phyloP scores from a whole-genome alignment of 2,888 invertebrate genomes.

The Muscina levida region DNA sequence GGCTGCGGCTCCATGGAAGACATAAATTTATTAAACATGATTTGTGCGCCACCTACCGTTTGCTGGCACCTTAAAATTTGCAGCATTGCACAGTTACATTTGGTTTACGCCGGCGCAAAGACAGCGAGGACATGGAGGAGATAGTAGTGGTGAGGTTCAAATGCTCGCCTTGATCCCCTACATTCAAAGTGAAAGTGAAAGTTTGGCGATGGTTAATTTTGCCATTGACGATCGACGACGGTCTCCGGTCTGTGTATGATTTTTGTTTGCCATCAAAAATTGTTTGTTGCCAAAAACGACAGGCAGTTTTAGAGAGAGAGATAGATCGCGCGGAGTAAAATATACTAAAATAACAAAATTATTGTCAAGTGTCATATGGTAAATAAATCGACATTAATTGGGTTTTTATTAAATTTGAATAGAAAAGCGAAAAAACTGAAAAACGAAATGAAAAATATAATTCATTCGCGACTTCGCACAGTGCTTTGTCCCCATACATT shows the following conservation, averaged over 20 bases:
- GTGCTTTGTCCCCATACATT: no score
- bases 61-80: conserved; percentile 17
- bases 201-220: conserved; percentile 52
- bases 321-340: no score
- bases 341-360: conserved; percentile 38
- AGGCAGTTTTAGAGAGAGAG: no score
- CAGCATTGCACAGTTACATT: not conserved
- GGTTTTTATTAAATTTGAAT: conserved; percentile 35
- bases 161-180: not conserved
- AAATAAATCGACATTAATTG: conserved; percentile 63
- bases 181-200: conserved; percentile 60
- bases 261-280: conserved; percentile 45
- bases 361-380: conserved; percentile 61
- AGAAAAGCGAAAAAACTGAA: no score
- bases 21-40: conserved; percentile 39
- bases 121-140: no score
- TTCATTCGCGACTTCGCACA: no score
- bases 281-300: conserved; percentile 48
- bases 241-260: not conserved
- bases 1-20: no score
- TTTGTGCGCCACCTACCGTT: conserved; percentile 53
- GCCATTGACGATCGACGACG: not conserved
- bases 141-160: no score
- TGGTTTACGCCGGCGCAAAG: not conserved
- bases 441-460: no score